Base-by-base conservation (phyloP, 1,140 invertebrate genomes). In the Trichonephila inaurata region DNA sequence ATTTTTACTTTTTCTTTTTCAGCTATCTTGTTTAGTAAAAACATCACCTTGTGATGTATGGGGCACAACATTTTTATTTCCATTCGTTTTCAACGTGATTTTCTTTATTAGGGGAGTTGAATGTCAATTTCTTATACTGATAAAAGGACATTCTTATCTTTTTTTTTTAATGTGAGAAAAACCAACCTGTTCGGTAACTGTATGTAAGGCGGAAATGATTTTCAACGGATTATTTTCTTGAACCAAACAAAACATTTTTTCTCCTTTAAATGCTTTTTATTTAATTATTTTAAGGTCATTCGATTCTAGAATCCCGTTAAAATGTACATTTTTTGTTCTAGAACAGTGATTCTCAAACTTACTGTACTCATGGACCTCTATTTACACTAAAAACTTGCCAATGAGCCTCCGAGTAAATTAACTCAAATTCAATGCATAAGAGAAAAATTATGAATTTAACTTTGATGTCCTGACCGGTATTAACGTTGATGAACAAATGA, bases 41-140 rank as follows among this genome's bases (percentile, higher is more conserved):
- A 77, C 33, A 77, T 19, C 72, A 18, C 28, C 12, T 83, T 14
- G 82, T 83, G 51, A 83, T 77, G 18, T 60, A 60, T 51, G 82
- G 51, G 44, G 18, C 28, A n/a, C 44, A 83, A 60, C 58, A 60
- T 83, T 83, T 83, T 83, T 83, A 83, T 60, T 58, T 60, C 44
- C 66, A 5, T 19, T 40, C 18, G 1, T 77, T 28, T 77, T 77
- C 72, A 18, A 40, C 16, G 4, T 14, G 33, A 33, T 33, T 77
- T 77, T 77, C 28, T 28, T 77, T 77, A 14, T 33, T 77, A 33
- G 33, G 18, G 77, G 72, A 77, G 33, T 77, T 40, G 72, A 40
- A 77, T 77, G 72, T 19, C 72, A 77, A 77, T 77, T 77, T 77
- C 28, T 77, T 18, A 14, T 77, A 18, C 28, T 16, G 16, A 12